Conservation (phyloP, 2,888 invertebrate genomes). For the Himalopsyche kuldschensis region DNA sequence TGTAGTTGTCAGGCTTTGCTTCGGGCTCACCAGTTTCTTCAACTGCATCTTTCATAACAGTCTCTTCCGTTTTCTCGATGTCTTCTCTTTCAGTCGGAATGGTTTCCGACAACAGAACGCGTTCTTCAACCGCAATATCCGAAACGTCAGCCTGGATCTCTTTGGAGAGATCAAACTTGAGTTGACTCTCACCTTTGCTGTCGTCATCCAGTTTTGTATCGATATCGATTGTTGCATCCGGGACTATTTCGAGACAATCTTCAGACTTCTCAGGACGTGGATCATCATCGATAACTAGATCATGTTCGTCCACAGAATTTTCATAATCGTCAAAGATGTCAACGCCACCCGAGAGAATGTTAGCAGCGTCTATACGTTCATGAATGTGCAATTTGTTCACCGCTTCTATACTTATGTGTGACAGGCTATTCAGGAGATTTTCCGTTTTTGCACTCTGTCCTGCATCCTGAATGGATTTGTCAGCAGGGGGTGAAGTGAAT, state of each 20-base stretch:
- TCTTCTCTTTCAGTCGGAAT: neutral
- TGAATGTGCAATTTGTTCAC: constrained; percentile 53
- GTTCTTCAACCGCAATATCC: constrained; percentile 7
- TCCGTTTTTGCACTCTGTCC: neutral
- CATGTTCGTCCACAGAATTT: constrained; percentile 57
- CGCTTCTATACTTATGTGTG: constrained; percentile 42
- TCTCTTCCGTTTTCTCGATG: neutral
- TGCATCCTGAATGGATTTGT: neutral
- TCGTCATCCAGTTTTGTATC: neutral
- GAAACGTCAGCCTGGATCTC: constrained; percentile 8
- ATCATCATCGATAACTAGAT: constrained; percentile 55
- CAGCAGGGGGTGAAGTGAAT: neutral
- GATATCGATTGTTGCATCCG: neutral
- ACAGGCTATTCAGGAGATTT: constrained; percentile 8
- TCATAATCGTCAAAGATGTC: constrained; percentile 59
- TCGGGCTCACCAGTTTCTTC: constrained; percentile 44
- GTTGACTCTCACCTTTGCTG: neutral
- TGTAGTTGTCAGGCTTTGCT: constrained; percentile 47
- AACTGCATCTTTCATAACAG: neutral
- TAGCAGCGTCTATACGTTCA: constrained; percentile 56
- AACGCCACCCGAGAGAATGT: constrained; percentile 56
- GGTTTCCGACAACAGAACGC: neutral
- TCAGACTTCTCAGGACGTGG: constrained; percentile 29
- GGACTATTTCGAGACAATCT: constrained; percentile 11
- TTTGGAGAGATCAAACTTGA: neutral